phyloP scores from a whole-genome alignment of 1,140 invertebrate genomes.

The Polyergus mexicanus region DNA sequence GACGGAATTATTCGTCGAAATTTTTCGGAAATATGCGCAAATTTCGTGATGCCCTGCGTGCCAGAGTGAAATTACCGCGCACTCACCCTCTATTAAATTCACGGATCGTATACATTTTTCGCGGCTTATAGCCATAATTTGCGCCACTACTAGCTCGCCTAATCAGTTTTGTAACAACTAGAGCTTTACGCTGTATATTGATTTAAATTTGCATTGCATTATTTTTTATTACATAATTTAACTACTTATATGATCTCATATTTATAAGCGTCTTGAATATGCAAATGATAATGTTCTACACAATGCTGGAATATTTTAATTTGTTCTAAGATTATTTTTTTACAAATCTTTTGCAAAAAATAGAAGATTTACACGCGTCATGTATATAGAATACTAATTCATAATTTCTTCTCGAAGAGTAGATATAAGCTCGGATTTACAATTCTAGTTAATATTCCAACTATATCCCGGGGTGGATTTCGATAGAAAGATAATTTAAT shows the following conservation, averaged over 20 bases:
- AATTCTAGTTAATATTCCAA: not conserved
- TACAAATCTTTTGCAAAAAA: not conserved
- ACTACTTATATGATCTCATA: not conserved
- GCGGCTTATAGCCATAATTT: slow-evolving; percentile 4
- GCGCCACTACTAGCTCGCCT: not conserved
- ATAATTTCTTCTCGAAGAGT: not conserved
- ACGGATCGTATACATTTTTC: slow-evolving; percentile 14
- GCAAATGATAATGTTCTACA: not conserved
- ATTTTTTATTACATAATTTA: not conserved
- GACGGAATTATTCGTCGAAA: not conserved
- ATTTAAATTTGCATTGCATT: slow-evolving; percentile 18
- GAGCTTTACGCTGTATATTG: not conserved
- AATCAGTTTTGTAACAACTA: not conserved
- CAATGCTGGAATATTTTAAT: not conserved
- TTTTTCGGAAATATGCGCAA: slow-evolving; percentile 1
- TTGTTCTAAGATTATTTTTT: slow-evolving; percentile 1
- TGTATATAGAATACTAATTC: not conserved
- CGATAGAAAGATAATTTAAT: not conserved
- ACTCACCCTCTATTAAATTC: slow-evolving; percentile 17
- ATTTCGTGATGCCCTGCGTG: not conserved
- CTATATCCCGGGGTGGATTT: not conserved
- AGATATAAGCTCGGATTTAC: not conserved
- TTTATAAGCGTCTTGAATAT: not conserved
- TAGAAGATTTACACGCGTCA: not conserved
- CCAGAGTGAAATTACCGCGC: not conserved